Percentiles rank a stretch among this genome's conserved stretches.
Evolutionary conservation across 2,113 vertebrate genomes (phyloP).

Genomic region (Calcarius ornatus): DNA sequence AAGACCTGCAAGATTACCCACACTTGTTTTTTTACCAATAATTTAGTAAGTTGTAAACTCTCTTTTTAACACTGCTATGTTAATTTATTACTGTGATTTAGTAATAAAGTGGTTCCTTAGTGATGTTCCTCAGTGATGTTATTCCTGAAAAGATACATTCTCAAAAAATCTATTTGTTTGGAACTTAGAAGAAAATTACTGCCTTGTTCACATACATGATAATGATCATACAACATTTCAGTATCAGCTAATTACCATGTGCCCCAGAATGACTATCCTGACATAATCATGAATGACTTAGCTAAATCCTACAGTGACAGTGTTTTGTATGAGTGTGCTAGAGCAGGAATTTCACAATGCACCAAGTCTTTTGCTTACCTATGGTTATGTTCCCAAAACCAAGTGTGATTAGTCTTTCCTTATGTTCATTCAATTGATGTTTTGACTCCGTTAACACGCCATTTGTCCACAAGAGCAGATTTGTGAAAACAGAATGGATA

Average conservation of each 20-base stretch:
- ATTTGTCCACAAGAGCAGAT: constrained; percentile 93
- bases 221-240: neutral
- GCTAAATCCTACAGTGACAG: neutral
- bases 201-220: neutral
- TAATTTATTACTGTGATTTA: neutral
- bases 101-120: neutral
- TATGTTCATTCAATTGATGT: constrained; percentile 89
- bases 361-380: constrained; percentile 72
- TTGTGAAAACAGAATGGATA: constrained; percentile 96
- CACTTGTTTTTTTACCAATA: neutral
- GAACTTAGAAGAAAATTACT: neutral
- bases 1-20: neutral
- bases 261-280: neutral
- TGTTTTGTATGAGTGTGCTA: neutral
- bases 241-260: neutral
- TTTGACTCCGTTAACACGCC: constrained; percentile 91
- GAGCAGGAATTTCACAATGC: neutral
- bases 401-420: constrained; percentile 81
- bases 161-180: neutral
- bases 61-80: neutral
- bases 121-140: neutral
- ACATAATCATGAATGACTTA: neutral
- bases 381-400: constrained; percentile 85
- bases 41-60: neutral
- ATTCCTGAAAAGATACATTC: neutral